phyloP scores from a whole-genome alignment of 2,888 invertebrate genomes.

The Tillus elongatus region DNA sequence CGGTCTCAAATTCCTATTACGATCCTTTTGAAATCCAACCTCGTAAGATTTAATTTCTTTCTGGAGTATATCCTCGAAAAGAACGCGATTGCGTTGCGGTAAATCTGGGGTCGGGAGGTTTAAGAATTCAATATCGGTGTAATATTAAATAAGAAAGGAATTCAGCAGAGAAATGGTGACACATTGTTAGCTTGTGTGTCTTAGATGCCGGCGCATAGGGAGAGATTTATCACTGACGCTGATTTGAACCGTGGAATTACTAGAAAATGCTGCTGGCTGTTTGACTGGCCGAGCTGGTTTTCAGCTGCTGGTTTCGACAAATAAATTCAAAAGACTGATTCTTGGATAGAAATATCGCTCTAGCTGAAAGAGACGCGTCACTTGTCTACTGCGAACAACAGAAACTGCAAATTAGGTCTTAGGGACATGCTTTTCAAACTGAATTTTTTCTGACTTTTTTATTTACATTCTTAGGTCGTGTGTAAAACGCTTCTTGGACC shows the following conservation, averaged over 20 bases:
- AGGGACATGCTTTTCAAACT: too few species aligned
- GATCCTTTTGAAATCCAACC: conserved; percentile 1
- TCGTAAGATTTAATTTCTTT: conserved; percentile 3
- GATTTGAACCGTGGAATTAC: conserved; percentile 37
- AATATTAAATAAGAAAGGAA: conserved; percentile 16
- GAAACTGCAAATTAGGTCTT: too few species aligned
- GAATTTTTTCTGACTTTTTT: too few species aligned
- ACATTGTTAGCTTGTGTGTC: conserved; percentile 16
- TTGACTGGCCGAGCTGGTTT: too few species aligned
- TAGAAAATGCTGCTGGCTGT: conserved; percentile 30
- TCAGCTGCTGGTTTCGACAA: conserved; percentile 23
- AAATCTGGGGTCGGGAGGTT: conserved; percentile 4
- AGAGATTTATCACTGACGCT: conserved; percentile 34
- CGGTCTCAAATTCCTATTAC: too few species aligned
- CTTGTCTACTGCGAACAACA: too few species aligned
- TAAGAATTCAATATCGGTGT: conserved; percentile 14
- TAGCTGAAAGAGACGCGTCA: conserved; percentile 30
- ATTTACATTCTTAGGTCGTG: too few species aligned
- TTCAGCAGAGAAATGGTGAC: conserved; percentile 12
- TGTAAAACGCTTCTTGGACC: too few species aligned
- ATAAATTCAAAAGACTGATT: conserved; percentile 34
- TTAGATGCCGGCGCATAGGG: conserved; percentile 28
- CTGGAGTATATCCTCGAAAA: not conserved
- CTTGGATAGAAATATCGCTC: conserved; percentile 36
- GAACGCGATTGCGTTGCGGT: not conserved